Percentiles rank a stretch among this genome's conserved stretches.
phyloP scores from a whole-genome alignment of 2,888 invertebrate species.

The Shargacucullia verbasci region DNA sequence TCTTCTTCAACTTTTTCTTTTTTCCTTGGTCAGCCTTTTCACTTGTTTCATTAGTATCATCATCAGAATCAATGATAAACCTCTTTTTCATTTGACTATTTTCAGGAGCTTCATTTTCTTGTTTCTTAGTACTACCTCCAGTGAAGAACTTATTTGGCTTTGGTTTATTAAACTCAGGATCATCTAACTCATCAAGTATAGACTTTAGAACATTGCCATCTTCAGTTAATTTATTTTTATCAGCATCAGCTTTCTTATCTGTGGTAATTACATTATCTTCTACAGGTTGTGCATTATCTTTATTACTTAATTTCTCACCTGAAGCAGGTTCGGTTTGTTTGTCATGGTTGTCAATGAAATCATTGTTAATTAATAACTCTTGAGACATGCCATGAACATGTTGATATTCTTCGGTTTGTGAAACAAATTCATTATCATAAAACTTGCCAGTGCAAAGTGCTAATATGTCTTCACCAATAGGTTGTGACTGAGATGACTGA shows the following conservation, averaged over 20 bases:
- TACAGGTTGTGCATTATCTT: too few relatives aligned
- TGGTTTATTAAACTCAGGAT: conserved; percentile 70
- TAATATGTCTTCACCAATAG: conserved; percentile 84
- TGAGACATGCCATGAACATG: conserved; percentile 47
- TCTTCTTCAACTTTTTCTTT: conserved; percentile 79
- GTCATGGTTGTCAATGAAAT: conserved; percentile 39
- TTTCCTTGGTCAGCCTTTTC: conserved; percentile 41
- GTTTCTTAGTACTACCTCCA: conserved; percentile 52
- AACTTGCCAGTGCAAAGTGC: conserved; percentile 90
- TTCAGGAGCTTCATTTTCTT: conserved; percentile 36
- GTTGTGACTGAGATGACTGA: conserved; percentile 71
- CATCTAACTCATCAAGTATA: conserved; percentile 79
- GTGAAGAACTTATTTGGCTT: conserved; percentile 75
- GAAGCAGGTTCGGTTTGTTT: conserved; percentile 23
- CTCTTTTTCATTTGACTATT: conserved; percentile 71
- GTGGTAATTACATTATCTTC: not conserved
- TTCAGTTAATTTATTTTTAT: conserved; percentile 23
- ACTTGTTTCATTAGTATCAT: conserved; percentile 65
- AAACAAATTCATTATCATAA: conserved; percentile 80
- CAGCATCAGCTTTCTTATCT: conserved; percentile 5
- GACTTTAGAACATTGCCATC: conserved; percentile 67
- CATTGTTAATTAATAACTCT: conserved; percentile 35
- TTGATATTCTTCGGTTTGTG: conserved; percentile 57
- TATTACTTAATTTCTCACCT: conserved; percentile 13
- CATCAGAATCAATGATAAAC: conserved; percentile 82